Conservation (phyloP, 1,140 invertebrate species). For the Telenomus remus region DNA sequence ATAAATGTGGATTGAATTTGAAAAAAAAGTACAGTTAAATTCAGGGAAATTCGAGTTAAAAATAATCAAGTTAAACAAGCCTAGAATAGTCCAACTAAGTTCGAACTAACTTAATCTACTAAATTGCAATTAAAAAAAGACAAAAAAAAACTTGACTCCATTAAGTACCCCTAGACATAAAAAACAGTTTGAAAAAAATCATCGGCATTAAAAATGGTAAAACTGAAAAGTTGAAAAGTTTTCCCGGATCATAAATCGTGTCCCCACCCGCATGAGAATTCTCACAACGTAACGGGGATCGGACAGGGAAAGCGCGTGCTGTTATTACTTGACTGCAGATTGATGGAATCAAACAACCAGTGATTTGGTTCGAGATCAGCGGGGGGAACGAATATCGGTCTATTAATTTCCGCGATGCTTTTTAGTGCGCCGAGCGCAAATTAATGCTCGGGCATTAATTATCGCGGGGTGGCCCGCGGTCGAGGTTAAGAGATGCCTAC, state of each 20-base stretch:
- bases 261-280: slow-evolving; percentile 5
- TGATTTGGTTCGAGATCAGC: slow-evolving; percentile 72
- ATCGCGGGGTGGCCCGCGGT: slow-evolving; percentile 59
- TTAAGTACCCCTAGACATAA: too few relatives aligned
- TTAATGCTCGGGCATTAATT: slow-evolving; percentile 73
- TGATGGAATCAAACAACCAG: slow-evolving; percentile 72
- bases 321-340: slow-evolving; percentile 70
- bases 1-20: too few relatives aligned
- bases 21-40: too few relatives aligned
- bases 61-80: too few relatives aligned
- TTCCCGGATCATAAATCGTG: slow-evolving; percentile 35
- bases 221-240: too few relatives aligned
- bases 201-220: too few relatives aligned
- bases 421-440: slow-evolving; percentile 62
- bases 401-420: slow-evolving; percentile 68
- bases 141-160: too few relatives aligned
- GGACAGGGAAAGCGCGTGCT: slow-evolving; percentile 50
- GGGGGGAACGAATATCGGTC: slow-evolving; percentile 72
- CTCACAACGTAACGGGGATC: slow-evolving; percentile 51
- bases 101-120: too few relatives aligned
- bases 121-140: too few relatives aligned
- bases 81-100: too few relatives aligned
- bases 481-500: slow-evolving; percentile 41
- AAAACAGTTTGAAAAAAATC: too few relatives aligned
- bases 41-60: too few relatives aligned